Conservation (phyloP, 1,140 invertebrate genomes). For the Micrasema minimum region DNA sequence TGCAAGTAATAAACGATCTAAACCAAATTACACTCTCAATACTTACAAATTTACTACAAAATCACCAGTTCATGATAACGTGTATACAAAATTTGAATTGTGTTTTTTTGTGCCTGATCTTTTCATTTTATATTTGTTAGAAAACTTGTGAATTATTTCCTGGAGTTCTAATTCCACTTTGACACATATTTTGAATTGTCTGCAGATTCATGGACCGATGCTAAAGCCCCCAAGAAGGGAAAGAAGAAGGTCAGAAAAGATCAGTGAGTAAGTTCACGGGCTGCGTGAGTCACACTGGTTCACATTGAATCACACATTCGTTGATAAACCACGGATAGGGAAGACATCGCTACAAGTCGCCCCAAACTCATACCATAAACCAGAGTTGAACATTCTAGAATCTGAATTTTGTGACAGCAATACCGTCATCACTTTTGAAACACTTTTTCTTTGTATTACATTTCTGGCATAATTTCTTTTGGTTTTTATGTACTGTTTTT, state of each 20-base stretch:
- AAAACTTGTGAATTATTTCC: too few relatives aligned
- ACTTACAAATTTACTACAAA: too few relatives aligned
- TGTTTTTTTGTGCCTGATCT: too few relatives aligned
- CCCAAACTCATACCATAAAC: constrained; percentile 14
- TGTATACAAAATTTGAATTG: too few relatives aligned
- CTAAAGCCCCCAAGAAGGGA: constrained; percentile 72
- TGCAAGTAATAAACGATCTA: too few relatives aligned
- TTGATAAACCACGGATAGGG: constrained; percentile 37
- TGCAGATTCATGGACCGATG: constrained; percentile 74
- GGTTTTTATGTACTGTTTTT: constrained; percentile 13
- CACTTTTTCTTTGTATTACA: constrained; percentile 17
- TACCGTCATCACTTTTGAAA: constrained; percentile 11
- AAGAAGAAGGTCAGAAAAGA: constrained; percentile 77
- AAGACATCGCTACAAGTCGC: constrained; percentile 32
- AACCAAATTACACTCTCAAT: too few relatives aligned
- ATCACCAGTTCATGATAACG: too few relatives aligned
- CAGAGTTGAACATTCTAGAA: constrained; percentile 24
- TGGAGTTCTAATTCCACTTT: too few relatives aligned
- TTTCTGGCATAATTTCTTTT: constrained; percentile 18
- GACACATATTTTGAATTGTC: background rate
- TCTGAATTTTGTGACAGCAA: constrained; percentile 4
- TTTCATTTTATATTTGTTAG: too few relatives aligned
- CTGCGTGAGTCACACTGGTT: constrained; percentile 37
- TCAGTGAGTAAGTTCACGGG: constrained; percentile 64
- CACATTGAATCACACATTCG: constrained; percentile 29